A percentile compares a stretch with the other conserved stretches of the same genome.
These are phyloP conservation scores for Eudasyphora cyanicolor DNA, from an alignment of 2,888 invertebrate genomes.

Conservation along the genomic window DNA sequence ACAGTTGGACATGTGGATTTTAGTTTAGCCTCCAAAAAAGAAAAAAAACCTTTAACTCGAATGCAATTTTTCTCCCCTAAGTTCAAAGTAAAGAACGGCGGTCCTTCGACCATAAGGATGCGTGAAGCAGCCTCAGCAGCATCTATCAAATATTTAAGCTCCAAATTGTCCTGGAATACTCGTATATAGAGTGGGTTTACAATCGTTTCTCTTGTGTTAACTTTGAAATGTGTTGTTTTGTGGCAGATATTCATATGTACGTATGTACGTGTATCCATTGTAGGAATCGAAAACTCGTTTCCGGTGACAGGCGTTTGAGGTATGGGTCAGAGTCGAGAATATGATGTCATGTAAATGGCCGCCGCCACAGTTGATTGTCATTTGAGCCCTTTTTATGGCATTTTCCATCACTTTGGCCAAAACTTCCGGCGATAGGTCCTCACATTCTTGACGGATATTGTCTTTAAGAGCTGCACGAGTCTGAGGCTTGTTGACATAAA, in stretches of 20 bases:
- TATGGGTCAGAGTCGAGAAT: too few relatives aligned
- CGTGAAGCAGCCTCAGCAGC: not conserved
- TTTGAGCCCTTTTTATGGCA: too few relatives aligned
- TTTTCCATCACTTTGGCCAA: too few relatives aligned
- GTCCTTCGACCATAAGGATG: too few relatives aligned
- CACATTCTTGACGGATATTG: too few relatives aligned
- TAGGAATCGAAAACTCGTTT: not conserved
- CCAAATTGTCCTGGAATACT: not conserved
- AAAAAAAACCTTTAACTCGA: not conserved
- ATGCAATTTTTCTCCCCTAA: not conserved
- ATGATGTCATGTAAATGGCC: too few relatives aligned
- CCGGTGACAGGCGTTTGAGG: not conserved
- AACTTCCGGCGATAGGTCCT: too few relatives aligned
- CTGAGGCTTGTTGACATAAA: too few relatives aligned
- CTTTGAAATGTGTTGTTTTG: not conserved
- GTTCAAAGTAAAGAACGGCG: not conserved
- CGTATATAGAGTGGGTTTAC: constrained; percentile 1
- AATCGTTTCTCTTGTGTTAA: not conserved
- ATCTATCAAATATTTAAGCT: not conserved
- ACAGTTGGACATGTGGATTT: constrained; percentile 7
- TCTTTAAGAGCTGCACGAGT: too few relatives aligned
- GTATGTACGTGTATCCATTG: not conserved
- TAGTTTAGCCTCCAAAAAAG: not conserved
- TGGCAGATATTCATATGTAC: not conserved
- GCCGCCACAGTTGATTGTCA: too few relatives aligned